These are phyloP conservation scores for Drosophila maculinotata DNA, from an alignment of 2,888 invertebrate species.

Conservation along the genomic window DNA sequence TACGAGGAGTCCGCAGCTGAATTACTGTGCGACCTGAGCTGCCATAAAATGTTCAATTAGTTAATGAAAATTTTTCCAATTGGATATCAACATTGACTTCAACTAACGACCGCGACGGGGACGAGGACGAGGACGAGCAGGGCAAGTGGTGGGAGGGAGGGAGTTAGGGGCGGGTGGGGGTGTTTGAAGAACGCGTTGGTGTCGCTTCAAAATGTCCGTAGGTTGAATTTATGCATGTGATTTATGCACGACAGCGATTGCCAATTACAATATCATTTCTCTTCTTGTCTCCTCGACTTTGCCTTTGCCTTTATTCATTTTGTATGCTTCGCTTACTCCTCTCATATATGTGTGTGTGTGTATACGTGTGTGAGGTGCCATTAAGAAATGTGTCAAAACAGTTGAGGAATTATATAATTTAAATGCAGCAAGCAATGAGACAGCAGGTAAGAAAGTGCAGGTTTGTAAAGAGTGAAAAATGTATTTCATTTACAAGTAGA, in stretches of 20 bases:
- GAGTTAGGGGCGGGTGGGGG: neutral
- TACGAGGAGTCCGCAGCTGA: constrained; percentile 25
- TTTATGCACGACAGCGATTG: constrained; percentile 81
- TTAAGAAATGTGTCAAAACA: constrained; percentile 81
- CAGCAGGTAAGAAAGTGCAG: constrained; percentile 27
- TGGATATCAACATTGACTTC: constrained; percentile 78
- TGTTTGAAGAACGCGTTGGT: constrained; percentile 48
- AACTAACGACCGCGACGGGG: constrained; percentile 63
- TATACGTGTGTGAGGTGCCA: constrained; percentile 63
- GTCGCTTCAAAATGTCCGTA: constrained; percentile 71
- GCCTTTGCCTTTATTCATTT: constrained; percentile 47
- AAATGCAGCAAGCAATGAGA: constrained; percentile 19
- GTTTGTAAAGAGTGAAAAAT: neutral
- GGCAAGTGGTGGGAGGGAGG: neutral
- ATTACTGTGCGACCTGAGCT: constrained; percentile 50
- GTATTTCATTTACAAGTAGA: no score
- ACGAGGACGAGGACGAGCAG: neutral
- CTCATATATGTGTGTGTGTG: constrained; percentile 7
- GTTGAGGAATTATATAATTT: constrained; percentile 74
- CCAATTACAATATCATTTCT: constrained; percentile 81
- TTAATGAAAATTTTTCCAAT: constrained; percentile 83
- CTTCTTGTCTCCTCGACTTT: constrained; percentile 65
- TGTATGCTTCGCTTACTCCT: constrained; percentile 17
- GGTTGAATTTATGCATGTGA: constrained; percentile 79
- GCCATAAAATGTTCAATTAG: constrained; percentile 83